Evolutionary conservation across 2,797 vertebrate genomes (phyloP), one percentile per base, ranked within the genome.

Genomic region (Nannoperca obscura): DNA sequence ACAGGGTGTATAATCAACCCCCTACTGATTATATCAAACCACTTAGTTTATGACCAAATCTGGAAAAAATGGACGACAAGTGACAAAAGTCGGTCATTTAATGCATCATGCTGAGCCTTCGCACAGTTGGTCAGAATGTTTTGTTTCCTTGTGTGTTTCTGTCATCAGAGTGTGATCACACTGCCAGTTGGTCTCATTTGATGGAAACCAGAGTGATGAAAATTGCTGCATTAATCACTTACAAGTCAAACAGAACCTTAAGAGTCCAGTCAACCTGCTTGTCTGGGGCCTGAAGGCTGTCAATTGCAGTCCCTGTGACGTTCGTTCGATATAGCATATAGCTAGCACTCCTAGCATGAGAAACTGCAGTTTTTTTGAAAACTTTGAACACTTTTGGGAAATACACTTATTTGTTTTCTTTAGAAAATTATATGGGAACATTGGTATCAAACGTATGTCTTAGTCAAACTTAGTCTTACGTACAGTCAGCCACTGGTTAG

Each of bases 111-210:
- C 44, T 47, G 19, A 62, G 14, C 68, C 12, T 71, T 79, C 22
- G 40, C 30, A 68, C 62, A 53, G 32, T 59, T 49, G 32, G 61
- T 32, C 2, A 3, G 60, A 60, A 73, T 46, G 64, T 22, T 20
- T 68, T 22, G 0, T 44, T 60, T 70, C 49, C n/a, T 30, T 42
- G 53, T 66, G n/a, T 52, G 61, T 77, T 74, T 49, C 46, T 6
- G 40, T 74, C 27, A 7, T 63, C 64, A 71, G 3, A 40, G 52
- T 61, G 67, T 10, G 59, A 80, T 80, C 54, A 74, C 7, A 55
- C 44, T 4, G 66, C 24, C 64, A 69, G 70, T 14, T 64, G 49
- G 34, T 67, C 57, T 58, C 34, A 36, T 52, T 50, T 36, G 36
- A 42, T 20, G 34, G 14, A 58, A 61, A 66, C 27, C 7, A 22